Evolutionary conservation across 1,140 invertebrate genomes (phyloP).

Genomic region (Leptopilina clavipes): DNA sequence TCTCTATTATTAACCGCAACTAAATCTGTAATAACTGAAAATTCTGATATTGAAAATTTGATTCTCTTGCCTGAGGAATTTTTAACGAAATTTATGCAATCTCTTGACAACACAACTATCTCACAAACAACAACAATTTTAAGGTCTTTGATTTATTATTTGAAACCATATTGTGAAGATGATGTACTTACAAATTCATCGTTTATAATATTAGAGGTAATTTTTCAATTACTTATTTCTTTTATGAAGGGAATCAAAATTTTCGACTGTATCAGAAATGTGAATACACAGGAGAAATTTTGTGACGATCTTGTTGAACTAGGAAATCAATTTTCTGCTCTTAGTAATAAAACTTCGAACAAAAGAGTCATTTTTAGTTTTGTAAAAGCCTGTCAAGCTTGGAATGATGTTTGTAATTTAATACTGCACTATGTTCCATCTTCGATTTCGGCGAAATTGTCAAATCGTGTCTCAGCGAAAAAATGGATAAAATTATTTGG

Average conservation of each 20-base stretch:
- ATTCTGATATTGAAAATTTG: background rate
- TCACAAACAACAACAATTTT: conserved; percentile 18
- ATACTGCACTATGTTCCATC: conserved; percentile 5
- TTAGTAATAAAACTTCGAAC: background rate
- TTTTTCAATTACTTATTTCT: background rate
- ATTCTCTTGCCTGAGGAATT: conserved; percentile 15
- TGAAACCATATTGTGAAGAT: background rate
- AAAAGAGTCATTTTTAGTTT: conserved; percentile 7
- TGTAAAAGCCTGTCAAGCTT: conserved; percentile 22
- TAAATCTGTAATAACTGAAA: background rate
- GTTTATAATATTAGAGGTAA: background rate
- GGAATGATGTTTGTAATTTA: conserved; percentile 22
- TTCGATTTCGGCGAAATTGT: background rate
- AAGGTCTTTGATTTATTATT: conserved; percentile 1
- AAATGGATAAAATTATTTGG: conserved; percentile 5
- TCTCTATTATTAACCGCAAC: background rate
- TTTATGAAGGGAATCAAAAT: conserved; percentile 28
- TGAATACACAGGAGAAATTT: conserved; percentile 10
- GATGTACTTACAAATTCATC: background rate
- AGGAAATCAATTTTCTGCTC: background rate
- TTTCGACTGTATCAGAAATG: background rate
- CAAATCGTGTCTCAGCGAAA: background rate
- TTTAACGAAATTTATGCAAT: conserved; percentile 9
- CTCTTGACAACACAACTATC: background rate
- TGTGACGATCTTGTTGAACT: conserved; percentile 8